Evolutionary conservation across 2,113 vertebrate genomes (phyloP).

Genomic region (Glaucomys volans): DNA sequence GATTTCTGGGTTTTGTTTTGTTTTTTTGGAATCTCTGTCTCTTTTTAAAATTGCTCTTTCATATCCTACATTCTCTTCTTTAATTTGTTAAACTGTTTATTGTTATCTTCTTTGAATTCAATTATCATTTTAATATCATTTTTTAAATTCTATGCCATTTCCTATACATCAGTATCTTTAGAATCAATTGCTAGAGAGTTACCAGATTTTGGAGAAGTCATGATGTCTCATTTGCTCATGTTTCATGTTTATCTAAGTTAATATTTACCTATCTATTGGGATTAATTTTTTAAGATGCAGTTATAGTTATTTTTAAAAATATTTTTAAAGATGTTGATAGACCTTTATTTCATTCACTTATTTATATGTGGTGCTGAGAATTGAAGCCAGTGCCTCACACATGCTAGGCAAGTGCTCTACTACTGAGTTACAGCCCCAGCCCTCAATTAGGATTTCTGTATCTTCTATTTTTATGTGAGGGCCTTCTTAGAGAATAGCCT

Average conservation of each 20-base stretch:
- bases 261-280: not conserved
- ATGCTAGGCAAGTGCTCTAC: too few relatives aligned
- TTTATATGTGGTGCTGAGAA: too few relatives aligned
- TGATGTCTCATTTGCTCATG: not conserved
- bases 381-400: too few relatives aligned
- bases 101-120: not conserved
- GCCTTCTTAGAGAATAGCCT: not conserved
- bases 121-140: not conserved
- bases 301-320: too few relatives aligned
- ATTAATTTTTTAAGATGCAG: not conserved
- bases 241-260: not conserved
- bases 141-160: not conserved
- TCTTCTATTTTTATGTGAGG: not conserved
- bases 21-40: too few relatives aligned
- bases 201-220: not conserved
- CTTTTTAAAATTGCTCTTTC: too few relatives aligned
- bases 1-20: too few relatives aligned
- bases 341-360: too few relatives aligned
- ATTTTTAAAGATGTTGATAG: too few relatives aligned
- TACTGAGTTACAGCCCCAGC: too few relatives aligned
- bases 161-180: not conserved
- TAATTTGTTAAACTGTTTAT: not conserved
- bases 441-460: not conserved
- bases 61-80: too few relatives aligned
- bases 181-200: not conserved